Evolutionary conservation across 2,888 invertebrate genomes (phyloP), one percentile per base, ranked within the genome.

Genomic region (Tryphoninae sp.): DNA sequence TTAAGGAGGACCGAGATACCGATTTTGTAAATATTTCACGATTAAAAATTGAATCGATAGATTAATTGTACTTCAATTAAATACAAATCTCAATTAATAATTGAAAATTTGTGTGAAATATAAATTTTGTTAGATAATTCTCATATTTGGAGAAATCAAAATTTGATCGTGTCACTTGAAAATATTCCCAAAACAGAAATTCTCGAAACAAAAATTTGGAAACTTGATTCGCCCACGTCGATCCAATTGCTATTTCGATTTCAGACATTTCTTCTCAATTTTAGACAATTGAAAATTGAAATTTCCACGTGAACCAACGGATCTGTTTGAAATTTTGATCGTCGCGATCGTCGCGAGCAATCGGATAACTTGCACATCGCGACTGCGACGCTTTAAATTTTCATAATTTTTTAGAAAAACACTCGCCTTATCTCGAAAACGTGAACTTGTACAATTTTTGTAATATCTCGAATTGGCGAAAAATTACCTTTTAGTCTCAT

Each of bases 401-500:
- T 45, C 11, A 45, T 13, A 13, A 45, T 45, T 45, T 45, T 45
- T 13, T 0, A 45, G 13, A 45, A 13, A 45, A 45, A 33, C 6
- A 33, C 33, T 33, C 33, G 3, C 7, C 4, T 33, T 6, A 33
- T 51, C 16, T 51, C n/a, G 51, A 13, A 51, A 4, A n/a, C n/a
- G 9, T n/a, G 11, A 16, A 51, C 1, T 16, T 51, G 51, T n/a
- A 13, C 13, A 51, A 13, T 8, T 49, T 45, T 22, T 13, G 19
- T 26, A 26, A 26, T 49, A 51, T 6, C 51, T 61, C 8, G 49
- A 67, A 23, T 55, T 22, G 19, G 13, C 19, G 26, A 23, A 2
- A 42, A n/a, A 42, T 16, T 78, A 69, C 78, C 78, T 78, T 68
- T 72, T 64, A 64, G 53, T 72, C 42, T 72, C 62, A 55, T 62